Evolutionary conservation across 2,113 vertebrate species (phyloP).

Genomic region (Pterophyllum scalare): DNA sequence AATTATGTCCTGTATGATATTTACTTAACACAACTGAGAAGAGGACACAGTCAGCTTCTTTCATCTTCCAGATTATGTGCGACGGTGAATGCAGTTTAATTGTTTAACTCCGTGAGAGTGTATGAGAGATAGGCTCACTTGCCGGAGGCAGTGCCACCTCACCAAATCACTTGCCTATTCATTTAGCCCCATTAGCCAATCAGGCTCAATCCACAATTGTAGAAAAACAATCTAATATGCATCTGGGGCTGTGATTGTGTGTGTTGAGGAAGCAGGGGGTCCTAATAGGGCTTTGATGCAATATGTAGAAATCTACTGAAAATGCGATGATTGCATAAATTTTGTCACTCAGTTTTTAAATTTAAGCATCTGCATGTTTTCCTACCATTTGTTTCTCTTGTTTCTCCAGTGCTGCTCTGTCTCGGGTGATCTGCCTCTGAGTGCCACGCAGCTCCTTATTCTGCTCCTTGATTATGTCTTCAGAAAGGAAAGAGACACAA

Average conservation of each 20-base stretch:
- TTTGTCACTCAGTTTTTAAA: neutral
- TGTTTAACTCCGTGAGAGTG: neutral
- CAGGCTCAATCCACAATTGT: neutral
- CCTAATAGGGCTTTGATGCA: conserved; percentile 57
- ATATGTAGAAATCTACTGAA: conserved; percentile 39
- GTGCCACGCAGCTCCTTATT: conserved; percentile 93
- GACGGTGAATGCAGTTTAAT: conserved; percentile 6
- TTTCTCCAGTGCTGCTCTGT: conserved; percentile 92
- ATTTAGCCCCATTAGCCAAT: conserved; percentile 62
- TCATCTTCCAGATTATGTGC: conserved; percentile 61
- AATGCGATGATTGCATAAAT: neutral
- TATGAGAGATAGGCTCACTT: conserved; percentile 18
- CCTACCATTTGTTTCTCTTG: conserved; percentile 98
- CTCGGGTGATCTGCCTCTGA: conserved; percentile 96
- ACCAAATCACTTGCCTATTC: conserved; percentile 45
- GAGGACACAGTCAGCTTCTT: conserved; percentile 49
- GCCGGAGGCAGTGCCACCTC: conserved; percentile 55
- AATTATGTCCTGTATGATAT: conserved; percentile 79
- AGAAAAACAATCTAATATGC: conserved; percentile 23
- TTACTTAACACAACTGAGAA: conserved; percentile 73
- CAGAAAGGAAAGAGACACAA: conserved; percentile 31
- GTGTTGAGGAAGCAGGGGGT: neutral
- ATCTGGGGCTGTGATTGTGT: neutral
- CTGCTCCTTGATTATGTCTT: conserved; percentile 97
- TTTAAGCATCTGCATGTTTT: conserved; percentile 44